phyloP scores from a whole-genome alignment of 2,888 invertebrate genomes.

The Lepeophtheirus nordmannii region DNA sequence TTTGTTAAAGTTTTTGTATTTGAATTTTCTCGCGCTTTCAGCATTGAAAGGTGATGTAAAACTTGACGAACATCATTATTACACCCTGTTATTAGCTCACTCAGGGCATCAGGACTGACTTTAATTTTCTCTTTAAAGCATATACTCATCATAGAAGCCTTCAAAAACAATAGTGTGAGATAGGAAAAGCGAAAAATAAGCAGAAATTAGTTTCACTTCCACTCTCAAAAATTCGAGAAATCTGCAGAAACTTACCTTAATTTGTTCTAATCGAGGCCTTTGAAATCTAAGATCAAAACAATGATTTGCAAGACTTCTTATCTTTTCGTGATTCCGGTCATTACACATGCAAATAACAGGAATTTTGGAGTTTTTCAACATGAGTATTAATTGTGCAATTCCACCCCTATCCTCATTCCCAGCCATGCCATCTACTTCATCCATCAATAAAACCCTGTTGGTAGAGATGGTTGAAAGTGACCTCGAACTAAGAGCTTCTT shows the following conservation, averaged over 20 bases:
- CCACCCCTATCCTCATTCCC: slow-evolving; percentile 98
- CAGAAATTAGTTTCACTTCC: not conserved
- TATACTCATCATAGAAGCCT: slow-evolving; percentile 78
- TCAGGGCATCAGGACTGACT: slow-evolving; percentile 55
- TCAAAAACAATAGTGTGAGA: slow-evolving; percentile 29
- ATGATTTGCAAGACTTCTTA: slow-evolving; percentile 77
- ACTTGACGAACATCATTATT: slow-evolving; percentile 88
- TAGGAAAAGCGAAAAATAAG: slow-evolving; percentile 19
- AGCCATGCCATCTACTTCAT: slow-evolving; percentile 99
- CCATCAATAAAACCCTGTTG: slow-evolving; percentile 69
- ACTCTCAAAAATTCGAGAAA: too few relatives aligned
- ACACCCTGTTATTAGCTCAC: slow-evolving; percentile 66
- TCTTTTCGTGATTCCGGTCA: slow-evolving; percentile 80
- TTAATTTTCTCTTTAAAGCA: slow-evolving; percentile 79
- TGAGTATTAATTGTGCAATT: slow-evolving; percentile 72
- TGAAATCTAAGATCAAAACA: slow-evolving; percentile 77
- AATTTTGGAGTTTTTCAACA: slow-evolving; percentile 72
- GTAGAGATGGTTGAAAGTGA: slow-evolving; percentile 1
- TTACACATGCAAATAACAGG: slow-evolving; percentile 97
- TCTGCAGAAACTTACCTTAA: slow-evolving; percentile 49
- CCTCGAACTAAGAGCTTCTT: slow-evolving; percentile 46
- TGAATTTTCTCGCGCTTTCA: slow-evolving; percentile 34
- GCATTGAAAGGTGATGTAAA: slow-evolving; percentile 71
- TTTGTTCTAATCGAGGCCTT: slow-evolving; percentile 72
- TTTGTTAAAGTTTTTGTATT: slow-evolving; percentile 36